phyloP scores from a whole-genome alignment of 2,888 invertebrate species.

The Lottia scabra region DNA sequence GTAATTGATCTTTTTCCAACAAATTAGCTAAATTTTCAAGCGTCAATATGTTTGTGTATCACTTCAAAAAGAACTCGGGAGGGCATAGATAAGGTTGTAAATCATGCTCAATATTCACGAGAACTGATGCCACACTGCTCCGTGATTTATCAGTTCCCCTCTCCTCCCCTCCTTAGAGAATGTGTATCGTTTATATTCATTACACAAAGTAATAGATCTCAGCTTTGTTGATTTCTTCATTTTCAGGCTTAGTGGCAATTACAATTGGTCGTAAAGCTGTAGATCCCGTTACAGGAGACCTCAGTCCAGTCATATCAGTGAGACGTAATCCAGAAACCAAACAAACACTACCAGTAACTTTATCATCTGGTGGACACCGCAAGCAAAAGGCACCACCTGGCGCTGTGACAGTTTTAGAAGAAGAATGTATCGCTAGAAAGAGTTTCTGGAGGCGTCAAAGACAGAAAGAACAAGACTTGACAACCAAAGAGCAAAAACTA shows the following conservation, averaged over 20 bases:
- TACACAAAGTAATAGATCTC: no score
- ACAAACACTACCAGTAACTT: slow-evolving; percentile 60
- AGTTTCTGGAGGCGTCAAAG: slow-evolving; percentile 64
- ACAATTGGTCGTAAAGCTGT: slow-evolving; percentile 60
- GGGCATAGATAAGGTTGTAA: no score
- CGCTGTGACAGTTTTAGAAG: slow-evolving; percentile 60
- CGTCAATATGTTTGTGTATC: no score
- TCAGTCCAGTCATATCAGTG: slow-evolving; percentile 62
- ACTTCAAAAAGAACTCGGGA: no score
- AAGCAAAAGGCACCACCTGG: slow-evolving; percentile 62
- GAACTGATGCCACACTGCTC: no score
- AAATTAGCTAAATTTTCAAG: no score
- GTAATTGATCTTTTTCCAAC: no score
- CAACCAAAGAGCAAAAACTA: slow-evolving; percentile 50
- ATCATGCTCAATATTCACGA: no score
- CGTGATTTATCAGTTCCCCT: no score
- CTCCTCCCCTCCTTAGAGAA: no score
- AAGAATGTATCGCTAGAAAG: slow-evolving; percentile 59
- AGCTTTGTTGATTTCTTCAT: no score
- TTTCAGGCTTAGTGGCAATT: slow-evolving; percentile 62
- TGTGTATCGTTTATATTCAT: no score
- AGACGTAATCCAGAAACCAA: slow-evolving; percentile 55
- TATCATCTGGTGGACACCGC: slow-evolving; percentile 56
- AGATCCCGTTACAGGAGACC: slow-evolving; percentile 62
- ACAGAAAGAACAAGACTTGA: slow-evolving; percentile 57